Percentiles rank a stretch among this genome's conserved stretches.
phyloP scores from a whole-genome alignment of 2,797 vertebrate genomes.

The Syncerus caffer region DNA sequence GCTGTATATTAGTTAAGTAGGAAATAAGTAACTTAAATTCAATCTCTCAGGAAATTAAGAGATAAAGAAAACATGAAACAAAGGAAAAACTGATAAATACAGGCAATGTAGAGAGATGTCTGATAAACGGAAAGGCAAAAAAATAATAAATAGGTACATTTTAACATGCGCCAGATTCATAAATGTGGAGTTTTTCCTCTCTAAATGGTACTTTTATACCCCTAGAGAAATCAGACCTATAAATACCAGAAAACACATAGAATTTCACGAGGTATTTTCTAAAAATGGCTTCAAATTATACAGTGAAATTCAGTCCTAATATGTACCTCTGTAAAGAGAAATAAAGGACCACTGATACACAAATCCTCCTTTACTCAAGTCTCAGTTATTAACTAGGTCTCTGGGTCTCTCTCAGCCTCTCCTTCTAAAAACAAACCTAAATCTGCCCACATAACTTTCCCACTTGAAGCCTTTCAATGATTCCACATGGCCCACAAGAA shows the following conservation, averaged over 20 bases:
- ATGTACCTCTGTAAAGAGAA: neutral
- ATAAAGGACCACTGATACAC: neutral
- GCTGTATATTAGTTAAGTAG: neutral
- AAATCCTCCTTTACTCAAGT: neutral
- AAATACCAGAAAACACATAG: neutral
- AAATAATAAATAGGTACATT: neutral
- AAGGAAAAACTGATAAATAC: neutral
- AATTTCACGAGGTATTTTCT: conserved; percentile 8
- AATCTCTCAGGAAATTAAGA: conserved; percentile 37
- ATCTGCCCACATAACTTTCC: neutral
- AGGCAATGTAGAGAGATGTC: neutral
- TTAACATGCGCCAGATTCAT: neutral
- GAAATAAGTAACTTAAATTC: conserved; percentile 46
- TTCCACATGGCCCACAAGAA: neutral
- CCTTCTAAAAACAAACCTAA: neutral
- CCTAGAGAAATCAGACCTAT: neutral
- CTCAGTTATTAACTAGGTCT: neutral
- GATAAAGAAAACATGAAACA: conserved; percentile 26
- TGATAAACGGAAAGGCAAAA: conserved; percentile 23
- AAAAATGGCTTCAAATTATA: neutral
- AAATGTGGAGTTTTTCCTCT: neutral
- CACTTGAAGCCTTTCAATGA: neutral
- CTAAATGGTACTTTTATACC: neutral
- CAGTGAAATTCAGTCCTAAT: neutral
- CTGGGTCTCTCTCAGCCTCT: neutral